Conservation (phyloP, 2,888 invertebrate genomes). For the Alsophila aescularia region DNA sequence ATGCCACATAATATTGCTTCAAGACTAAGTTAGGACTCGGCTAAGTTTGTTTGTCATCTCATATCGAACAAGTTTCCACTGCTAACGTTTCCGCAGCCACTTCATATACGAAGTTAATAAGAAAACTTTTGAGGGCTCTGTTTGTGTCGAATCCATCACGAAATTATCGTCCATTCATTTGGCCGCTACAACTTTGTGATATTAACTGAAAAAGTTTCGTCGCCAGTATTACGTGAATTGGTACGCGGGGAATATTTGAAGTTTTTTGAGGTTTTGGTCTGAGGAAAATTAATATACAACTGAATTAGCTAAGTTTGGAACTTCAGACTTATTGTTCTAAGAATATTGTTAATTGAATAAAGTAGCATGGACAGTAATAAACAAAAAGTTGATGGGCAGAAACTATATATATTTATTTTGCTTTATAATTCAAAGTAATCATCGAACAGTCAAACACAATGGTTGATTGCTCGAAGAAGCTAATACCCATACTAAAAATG, state of each 20-base stretch:
- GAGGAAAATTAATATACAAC: background rate
- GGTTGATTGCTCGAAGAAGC: no score
- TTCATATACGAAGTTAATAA: slow-evolving; percentile 30
- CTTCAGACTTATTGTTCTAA: no score
- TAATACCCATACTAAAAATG: no score
- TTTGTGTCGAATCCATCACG: slow-evolving; percentile 24
- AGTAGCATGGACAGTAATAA: no score
- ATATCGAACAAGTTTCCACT: slow-evolving; percentile 8
- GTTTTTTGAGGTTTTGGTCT: no score
- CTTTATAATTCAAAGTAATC: no score
- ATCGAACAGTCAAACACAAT: no score
- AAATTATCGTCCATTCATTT: slow-evolving; percentile 13
- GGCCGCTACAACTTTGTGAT: slow-evolving; percentile 1
- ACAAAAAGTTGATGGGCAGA: no score
- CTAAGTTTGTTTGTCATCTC: slow-evolving; percentile 3
- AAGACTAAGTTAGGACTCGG: background rate
- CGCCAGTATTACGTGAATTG: background rate
- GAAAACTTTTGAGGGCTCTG: slow-evolving; percentile 29
- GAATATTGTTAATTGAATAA: no score
- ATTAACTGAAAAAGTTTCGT: slow-evolving; percentile 2
- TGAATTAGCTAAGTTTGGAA: no score
- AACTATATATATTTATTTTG: no score
- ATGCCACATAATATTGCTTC: background rate
- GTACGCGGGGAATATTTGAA: background rate
- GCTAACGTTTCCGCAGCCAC: slow-evolving; percentile 10